Evolutionary conservation across 2,113 vertebrate species (phyloP), one percentile per base, ranked within the genome.

Genomic region (Castor canadensis): DNA sequence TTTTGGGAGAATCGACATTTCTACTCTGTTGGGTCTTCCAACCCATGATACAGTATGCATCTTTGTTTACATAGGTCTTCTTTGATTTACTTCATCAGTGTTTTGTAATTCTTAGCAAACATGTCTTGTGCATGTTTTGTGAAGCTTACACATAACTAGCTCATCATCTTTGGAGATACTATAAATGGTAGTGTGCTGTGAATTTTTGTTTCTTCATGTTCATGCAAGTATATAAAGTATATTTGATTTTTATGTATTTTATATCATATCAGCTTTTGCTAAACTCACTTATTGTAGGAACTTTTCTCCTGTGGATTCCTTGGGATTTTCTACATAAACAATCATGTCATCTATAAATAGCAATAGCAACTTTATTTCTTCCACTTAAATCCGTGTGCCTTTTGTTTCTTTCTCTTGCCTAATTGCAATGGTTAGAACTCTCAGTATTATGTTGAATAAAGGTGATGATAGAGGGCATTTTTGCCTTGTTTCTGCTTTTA

Each of bases 241-340:
- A 28, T 62, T 49, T 89, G 58, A 76, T 85, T 95, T 88, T 93
- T 95, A 24, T 82, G 28, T 79, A 52, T 80, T 95, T 92, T 79
- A 45, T 90, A 52, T 92, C 80, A 54, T 92, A 90, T 73, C 20
- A 32, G 72, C 15, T 95, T 89, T 95, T 93, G 32, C 32, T 77
- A n/a, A 86, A 77, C 30, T 92, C 72, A 93, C 28, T 49, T 73
- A 49, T 60, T 87, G 43, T 88, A 80, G 45, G 20, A 91, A 64
- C 71, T 80, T 93, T 92, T 89, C 56, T 64, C 82, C 20, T 73
- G 43, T 77, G 56, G 66, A 20, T 76, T 93, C 30, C 43, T 75
- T 91, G 75, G 67, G 11, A 60, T 87, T 86, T 89, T 93, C 60
- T 86, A 79, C 9, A 54, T 71, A 92, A 66, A 28, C 15, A 60